phyloP scores from a whole-genome alignment of 2,113 vertebrate genomes.

The Colistium nudipinnis region DNA sequence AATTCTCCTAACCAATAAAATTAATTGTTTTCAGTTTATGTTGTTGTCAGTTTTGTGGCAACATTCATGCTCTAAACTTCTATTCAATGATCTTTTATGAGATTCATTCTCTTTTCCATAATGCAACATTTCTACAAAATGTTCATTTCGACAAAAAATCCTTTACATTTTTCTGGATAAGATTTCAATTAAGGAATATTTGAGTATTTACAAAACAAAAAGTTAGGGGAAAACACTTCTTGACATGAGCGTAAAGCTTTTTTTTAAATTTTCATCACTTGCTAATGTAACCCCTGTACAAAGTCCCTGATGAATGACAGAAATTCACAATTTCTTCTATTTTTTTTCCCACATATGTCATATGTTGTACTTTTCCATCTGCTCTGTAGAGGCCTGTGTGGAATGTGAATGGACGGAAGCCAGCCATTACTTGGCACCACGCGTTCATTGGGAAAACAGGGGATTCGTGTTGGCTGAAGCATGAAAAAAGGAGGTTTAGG shows the following conservation, averaged over 20 bases:
- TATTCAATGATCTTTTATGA: background rate
- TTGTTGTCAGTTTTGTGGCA: conserved; percentile 5
- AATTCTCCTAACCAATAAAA: conserved; percentile 52
- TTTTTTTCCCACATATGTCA: background rate
- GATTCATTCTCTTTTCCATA: background rate
- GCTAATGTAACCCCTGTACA: too few species aligned
- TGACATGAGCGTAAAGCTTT: too few species aligned
- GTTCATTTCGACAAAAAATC: background rate
- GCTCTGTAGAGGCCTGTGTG: conserved; percentile 23
- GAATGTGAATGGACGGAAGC: conserved; percentile 45
- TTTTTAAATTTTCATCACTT: too few species aligned
- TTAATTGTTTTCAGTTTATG: conserved; percentile 17
- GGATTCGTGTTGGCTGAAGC: conserved; percentile 44
- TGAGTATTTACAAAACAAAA: too few species aligned
- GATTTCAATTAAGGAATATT: too few species aligned
- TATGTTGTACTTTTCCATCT: conserved; percentile 51
- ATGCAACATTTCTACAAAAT: background rate
- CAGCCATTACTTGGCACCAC: conserved; percentile 46
- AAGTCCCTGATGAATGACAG: too few species aligned
- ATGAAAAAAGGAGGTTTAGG: conserved; percentile 42
- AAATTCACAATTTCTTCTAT: background rate
- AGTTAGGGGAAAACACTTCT: too few species aligned
- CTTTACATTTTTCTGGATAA: background rate
- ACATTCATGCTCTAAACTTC: background rate
- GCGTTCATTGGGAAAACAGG: conserved; percentile 45